Conservation (phyloP, 2,888 invertebrate genomes). For the Agrotis ipsilon region DNA sequence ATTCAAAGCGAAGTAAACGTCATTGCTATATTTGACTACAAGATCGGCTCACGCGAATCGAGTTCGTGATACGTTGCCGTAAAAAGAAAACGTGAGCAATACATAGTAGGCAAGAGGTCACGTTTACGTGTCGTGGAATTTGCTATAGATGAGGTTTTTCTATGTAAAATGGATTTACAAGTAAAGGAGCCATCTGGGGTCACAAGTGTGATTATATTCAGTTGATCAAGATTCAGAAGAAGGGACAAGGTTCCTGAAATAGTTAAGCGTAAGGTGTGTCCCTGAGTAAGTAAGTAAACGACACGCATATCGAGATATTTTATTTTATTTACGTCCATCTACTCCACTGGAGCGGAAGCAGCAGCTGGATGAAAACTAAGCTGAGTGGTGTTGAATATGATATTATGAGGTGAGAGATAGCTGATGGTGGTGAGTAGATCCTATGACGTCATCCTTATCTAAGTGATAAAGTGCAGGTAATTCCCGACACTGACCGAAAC, state of each 20-base stretch:
- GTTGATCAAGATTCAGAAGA: background rate
- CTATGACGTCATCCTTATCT: too few relatives aligned
- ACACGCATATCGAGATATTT: too few relatives aligned
- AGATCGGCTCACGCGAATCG: conserved; percentile 18
- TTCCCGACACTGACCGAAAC: too few relatives aligned
- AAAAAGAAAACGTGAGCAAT: conserved; percentile 43
- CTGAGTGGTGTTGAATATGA: too few relatives aligned
- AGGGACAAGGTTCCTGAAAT: background rate
- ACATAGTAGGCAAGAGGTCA: conserved; percentile 19
- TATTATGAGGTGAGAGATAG: too few relatives aligned
- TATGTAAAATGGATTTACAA: conserved; percentile 8
- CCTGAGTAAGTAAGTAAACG: too few relatives aligned
- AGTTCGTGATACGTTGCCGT: conserved; percentile 20
- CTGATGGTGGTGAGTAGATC: too few relatives aligned
- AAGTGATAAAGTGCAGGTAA: too few relatives aligned
- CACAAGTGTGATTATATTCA: background rate
- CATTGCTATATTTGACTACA: conserved; percentile 28
- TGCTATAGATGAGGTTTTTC: conserved; percentile 3
- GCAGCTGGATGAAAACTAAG: too few relatives aligned
- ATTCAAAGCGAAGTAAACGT: conserved; percentile 20
- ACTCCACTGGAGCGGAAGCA: too few relatives aligned
- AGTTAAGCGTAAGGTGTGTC: background rate
- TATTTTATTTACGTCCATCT: too few relatives aligned
- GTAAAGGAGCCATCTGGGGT: background rate
- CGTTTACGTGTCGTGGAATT: conserved; percentile 13